Evolutionary conservation across 2,888 invertebrate genomes (phyloP).

Genomic region (Crepidodera aurea): DNA sequence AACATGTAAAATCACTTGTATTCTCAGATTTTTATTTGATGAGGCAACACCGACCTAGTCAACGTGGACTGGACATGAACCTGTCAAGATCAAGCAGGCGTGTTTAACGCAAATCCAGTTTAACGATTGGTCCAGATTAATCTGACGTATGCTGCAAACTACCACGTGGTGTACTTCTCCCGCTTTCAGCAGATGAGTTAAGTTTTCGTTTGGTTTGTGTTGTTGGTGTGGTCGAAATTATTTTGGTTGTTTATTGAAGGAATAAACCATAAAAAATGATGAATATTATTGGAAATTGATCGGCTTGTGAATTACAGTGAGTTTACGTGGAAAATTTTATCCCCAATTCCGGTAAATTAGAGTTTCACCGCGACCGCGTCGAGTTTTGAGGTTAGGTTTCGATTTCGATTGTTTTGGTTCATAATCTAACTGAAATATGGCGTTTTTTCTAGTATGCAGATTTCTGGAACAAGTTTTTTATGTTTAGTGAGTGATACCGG

Average conservation of each 20-base stretch:
- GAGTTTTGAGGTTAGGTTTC: slow-evolving; percentile 36
- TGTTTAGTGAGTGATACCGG: slow-evolving; percentile 29
- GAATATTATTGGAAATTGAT: slow-evolving; percentile 4
- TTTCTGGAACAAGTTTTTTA: not conserved
- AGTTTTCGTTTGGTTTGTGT: slow-evolving; percentile 42
- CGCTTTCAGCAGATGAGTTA: slow-evolving; percentile 52
- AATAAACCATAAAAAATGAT: slow-evolving; percentile 15
- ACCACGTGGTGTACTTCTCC: slow-evolving; percentile 57
- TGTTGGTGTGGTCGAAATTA: slow-evolving; percentile 35
- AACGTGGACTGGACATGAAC: slow-evolving; percentile 57
- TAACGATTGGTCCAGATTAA: slow-evolving; percentile 43
- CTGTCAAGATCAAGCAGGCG: slow-evolving; percentile 47
- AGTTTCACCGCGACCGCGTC: not conserved
- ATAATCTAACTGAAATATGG: slow-evolving; percentile 11
- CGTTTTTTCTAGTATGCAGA: slow-evolving; percentile 7
- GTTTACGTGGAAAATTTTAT: not conserved
- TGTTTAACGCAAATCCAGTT: slow-evolving; percentile 37
- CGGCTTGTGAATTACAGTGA: slow-evolving; percentile 1
- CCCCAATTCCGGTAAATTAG: slow-evolving; percentile 6
- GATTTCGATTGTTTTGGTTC: slow-evolving; percentile 37
- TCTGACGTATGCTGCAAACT: slow-evolving; percentile 55
- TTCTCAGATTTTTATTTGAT: slow-evolving; percentile 40
- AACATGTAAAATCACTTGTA: slow-evolving; percentile 37
- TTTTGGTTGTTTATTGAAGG: slow-evolving; percentile 17
- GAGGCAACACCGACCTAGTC: slow-evolving; percentile 47